Percentiles rank a stretch among this genome's conserved stretches.
Conservation (phyloP, 2,797 vertebrate genomes). For the Natrix natrix region DNA sequence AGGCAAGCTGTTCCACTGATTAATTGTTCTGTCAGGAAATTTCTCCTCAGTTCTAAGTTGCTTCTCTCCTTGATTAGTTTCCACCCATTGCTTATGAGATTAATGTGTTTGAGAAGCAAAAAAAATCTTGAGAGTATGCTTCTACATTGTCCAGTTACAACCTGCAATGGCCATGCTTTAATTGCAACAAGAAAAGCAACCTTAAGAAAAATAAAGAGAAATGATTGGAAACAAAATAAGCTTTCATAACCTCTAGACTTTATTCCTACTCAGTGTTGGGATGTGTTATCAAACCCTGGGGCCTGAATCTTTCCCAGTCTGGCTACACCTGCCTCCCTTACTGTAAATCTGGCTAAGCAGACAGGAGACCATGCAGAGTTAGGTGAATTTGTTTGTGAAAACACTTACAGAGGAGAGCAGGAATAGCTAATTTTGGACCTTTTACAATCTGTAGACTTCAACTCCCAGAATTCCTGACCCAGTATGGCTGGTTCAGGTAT, state of each 20-base stretch:
- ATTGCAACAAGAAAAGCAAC: not conserved
- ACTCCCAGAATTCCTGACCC: not conserved
- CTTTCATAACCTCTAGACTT: not conserved
- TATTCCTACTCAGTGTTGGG: too few relatives aligned
- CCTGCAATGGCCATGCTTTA: not conserved
- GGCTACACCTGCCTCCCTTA: too few relatives aligned
- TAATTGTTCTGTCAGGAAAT: too few relatives aligned
- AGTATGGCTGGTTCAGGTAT: not conserved
- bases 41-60: too few relatives aligned
- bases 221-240: not conserved
- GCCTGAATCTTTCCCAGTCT: not conserved
- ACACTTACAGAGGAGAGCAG: not conserved
- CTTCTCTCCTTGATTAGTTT: too few relatives aligned
- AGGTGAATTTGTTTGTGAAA: not conserved
- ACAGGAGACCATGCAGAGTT: not conserved
- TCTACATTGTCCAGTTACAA: not conserved
- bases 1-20: too few relatives aligned
- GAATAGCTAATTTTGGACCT: not conserved
- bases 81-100: not conserved
- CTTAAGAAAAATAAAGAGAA: not conserved
- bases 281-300: not conserved
- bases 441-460: not conserved
- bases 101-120: not conserved
- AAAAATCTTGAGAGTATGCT: not conserved
- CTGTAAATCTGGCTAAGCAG: not conserved